These are phyloP conservation scores for Capitulum mitella DNA, from an alignment of 2,888 invertebrate species.

Conservation along the genomic window DNA sequence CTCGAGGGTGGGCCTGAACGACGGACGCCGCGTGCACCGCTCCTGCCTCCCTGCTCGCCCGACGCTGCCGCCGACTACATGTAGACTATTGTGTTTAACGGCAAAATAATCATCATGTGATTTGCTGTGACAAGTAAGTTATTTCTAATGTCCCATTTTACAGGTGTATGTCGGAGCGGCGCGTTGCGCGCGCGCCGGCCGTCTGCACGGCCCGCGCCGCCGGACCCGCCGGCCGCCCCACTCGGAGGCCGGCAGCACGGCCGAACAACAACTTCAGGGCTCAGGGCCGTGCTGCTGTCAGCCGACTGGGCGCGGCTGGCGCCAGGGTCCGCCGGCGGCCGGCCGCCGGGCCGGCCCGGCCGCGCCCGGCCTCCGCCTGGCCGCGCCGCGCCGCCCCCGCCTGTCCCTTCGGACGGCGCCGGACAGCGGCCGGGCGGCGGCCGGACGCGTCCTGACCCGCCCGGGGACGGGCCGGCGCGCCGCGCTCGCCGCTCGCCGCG, in stretches of 20 bases:
- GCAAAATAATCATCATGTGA: slow-evolving; percentile 23
- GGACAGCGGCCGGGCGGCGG: slow-evolving; percentile 3
- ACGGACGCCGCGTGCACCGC: neutral
- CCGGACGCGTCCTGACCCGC: slow-evolving; percentile 26
- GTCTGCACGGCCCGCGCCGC: neutral
- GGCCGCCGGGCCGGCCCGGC: slow-evolving; percentile 27
- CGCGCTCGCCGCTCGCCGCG: slow-evolving; percentile 30
- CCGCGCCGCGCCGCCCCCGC: slow-evolving; percentile 8
- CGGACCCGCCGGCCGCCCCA: slow-evolving; percentile 3
- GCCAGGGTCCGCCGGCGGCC: slow-evolving; percentile 27
- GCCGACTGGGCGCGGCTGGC: slow-evolving; percentile 11
- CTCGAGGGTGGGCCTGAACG: neutral
- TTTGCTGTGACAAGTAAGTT: slow-evolving; percentile 20
- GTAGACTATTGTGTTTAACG: slow-evolving; percentile 21
- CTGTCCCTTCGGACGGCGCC: slow-evolving; percentile 22
- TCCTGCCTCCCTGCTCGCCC: neutral
- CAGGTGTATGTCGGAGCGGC: neutral
- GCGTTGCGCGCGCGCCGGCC: neutral
- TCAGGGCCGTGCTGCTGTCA: slow-evolving; percentile 17
- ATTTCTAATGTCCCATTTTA: slow-evolving; percentile 2
- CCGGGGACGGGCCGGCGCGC: slow-evolving; percentile 29
- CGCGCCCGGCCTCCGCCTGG: slow-evolving; percentile 28
- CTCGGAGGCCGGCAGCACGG: slow-evolving; percentile 18
- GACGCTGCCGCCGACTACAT: neutral
- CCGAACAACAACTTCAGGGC: slow-evolving; percentile 32